These are phyloP conservation scores for Platichthys flesus DNA, from an alignment of 2,113 vertebrate species.

Conservation along the genomic window DNA sequence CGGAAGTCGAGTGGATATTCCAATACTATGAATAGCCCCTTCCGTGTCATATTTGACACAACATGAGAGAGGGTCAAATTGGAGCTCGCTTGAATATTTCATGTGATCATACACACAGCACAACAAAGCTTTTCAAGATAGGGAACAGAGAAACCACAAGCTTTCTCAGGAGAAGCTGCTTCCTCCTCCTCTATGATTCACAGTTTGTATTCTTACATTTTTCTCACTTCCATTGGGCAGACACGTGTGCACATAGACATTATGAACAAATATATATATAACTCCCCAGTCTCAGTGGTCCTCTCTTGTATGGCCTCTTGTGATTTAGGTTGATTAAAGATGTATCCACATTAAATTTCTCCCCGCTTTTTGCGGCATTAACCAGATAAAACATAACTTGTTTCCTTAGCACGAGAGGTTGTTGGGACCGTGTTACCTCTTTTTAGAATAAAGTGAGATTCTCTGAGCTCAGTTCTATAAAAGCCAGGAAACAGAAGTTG, in stretches of 20 bases:
- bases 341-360: too few species aligned
- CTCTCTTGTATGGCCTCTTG: background rate
- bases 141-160: too few species aligned
- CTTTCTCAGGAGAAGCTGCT: background rate
- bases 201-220: background rate
- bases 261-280: background rate
- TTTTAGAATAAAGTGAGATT: background rate
- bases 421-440: background rate
- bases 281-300: background rate
- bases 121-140: background rate
- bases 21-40: constrained; percentile 54
- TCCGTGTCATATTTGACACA: background rate
- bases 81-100: background rate
- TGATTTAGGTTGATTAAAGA: too few species aligned
- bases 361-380: background rate
- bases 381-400: background rate
- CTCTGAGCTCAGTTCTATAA: too few species aligned
- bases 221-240: background rate
- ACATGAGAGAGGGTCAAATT: background rate
- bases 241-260: background rate
- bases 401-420: too few species aligned
- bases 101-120: background rate
- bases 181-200: background rate
- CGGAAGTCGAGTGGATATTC: constrained; percentile 88
- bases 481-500: too few species aligned